A percentile compares a stretch with the other conserved stretches of the same genome.
These are phyloP conservation scores for Hypsopygia costalis DNA, from an alignment of 2,888 invertebrate genomes.

Conservation along the genomic window DNA sequence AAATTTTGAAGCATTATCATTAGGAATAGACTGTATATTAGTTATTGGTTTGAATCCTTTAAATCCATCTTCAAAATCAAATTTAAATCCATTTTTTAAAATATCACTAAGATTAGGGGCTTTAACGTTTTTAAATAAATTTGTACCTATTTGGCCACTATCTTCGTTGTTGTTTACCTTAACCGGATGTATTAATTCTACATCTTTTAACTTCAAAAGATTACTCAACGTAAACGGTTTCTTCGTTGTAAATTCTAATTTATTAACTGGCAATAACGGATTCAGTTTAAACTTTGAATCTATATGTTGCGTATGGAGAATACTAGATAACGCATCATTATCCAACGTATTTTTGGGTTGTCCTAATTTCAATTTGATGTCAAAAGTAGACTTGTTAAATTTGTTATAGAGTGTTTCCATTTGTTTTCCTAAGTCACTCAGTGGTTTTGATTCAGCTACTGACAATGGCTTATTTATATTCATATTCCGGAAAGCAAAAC, in stretches of 20 bases:
- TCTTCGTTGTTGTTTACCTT: slow-evolving; percentile 8
- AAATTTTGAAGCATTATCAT: not conserved
- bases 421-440: not conserved
- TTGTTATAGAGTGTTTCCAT: not conserved
- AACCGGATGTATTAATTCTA: slow-evolving; percentile 29
- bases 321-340: slow-evolving; percentile 6
- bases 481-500: not conserved
- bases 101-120: slow-evolving; percentile 3
- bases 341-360: slow-evolving; percentile 2
- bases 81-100: slow-evolving; percentile 6
- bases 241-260: slow-evolving; percentile 14
- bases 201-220: slow-evolving; percentile 46
- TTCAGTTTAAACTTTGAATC: slow-evolving; percentile 9
- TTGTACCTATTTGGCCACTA: not conserved
- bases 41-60: not conserved
- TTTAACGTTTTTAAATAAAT: slow-evolving; percentile 1
- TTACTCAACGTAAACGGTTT: slow-evolving; percentile 31
- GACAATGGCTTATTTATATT: not conserved
- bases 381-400: not conserved
- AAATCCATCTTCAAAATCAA: slow-evolving; percentile 1
- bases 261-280: slow-evolving; percentile 13
- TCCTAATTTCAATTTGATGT: not conserved
- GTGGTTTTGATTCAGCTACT: not conserved
- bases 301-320: not conserved
- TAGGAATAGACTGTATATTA: slow-evolving; percentile 5